phyloP scores from a whole-genome alignment of 2,888 invertebrate species.

The Xestobium rufovillosum region DNA sequence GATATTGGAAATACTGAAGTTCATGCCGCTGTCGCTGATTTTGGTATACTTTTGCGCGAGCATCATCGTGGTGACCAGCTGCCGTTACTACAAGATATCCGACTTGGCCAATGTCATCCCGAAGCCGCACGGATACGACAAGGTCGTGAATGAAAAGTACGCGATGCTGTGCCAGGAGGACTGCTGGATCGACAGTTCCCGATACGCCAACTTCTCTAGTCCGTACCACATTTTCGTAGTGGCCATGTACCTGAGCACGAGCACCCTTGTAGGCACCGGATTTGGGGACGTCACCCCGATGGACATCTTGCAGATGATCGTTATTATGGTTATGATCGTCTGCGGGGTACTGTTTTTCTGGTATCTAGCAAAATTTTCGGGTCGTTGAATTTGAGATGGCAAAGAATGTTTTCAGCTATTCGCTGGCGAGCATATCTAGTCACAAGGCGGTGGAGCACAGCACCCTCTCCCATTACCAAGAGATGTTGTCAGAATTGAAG shows the following conservation, averaged over 20 bases:
- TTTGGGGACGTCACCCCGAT: slow-evolving; percentile 47
- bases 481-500: slow-evolving; percentile 16
- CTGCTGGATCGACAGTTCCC: slow-evolving; percentile 24
- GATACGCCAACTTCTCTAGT: background rate
- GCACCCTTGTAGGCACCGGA: slow-evolving; percentile 46
- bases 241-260: slow-evolving; percentile 46
- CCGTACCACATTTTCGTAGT: slow-evolving; percentile 37
- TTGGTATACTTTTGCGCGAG: slow-evolving; percentile 46
- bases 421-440: slow-evolving; percentile 24
- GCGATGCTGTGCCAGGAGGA: slow-evolving; percentile 24
- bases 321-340: slow-evolving; percentile 43
- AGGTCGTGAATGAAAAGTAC: slow-evolving; percentile 14
- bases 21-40: slow-evolving; percentile 44
- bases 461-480: slow-evolving; percentile 19
- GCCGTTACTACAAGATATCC: slow-evolving; percentile 27
- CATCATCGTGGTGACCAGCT: slow-evolving; percentile 43
- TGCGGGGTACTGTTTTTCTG: slow-evolving; percentile 48
- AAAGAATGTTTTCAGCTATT: slow-evolving; percentile 15
- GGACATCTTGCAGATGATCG: slow-evolving; percentile 42
- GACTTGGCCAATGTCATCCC: slow-evolving; percentile 14
- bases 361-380: slow-evolving; percentile 26
- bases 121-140: slow-evolving; percentile 15
- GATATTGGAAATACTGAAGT: slow-evolving; percentile 47
- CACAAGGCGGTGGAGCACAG: slow-evolving; percentile 17
- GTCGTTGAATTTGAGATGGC: slow-evolving; percentile 2